Evolutionary conservation across 2,888 invertebrate species (phyloP), one percentile per base, ranked within the genome.

Genomic region (Epiblema foenella): DNA sequence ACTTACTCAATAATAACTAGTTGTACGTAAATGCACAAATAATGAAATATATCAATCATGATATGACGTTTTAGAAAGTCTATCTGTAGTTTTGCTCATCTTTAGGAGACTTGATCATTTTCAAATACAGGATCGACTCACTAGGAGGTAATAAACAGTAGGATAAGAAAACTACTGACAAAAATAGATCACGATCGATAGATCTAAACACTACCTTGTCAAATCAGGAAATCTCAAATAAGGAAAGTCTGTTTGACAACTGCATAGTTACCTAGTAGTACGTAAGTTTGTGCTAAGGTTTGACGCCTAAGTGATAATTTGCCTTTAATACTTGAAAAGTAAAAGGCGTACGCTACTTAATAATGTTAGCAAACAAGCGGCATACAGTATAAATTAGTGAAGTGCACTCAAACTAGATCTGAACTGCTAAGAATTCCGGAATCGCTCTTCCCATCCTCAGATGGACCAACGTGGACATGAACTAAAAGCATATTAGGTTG

Each of bases 321-420:
- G 66, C 66, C 66, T 66, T 66, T 57, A 20, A 17, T 66, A 66
- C 29, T 57, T 60, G 17, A 46, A 15, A 46, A 60, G 20, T 57
- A 57, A 37, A 46, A 24, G 42, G 59, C 24, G 42, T 46, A 12
- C 46, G 42, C 17, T 29, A 46, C 42, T 24, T 12, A 56, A 9
- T 59, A 42, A 59, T 17, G n/a, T n/a, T 46, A 46, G n/a, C 2
- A 15, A 42, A 7, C 15, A 42, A 15, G 15, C 15, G 4, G 15
- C 7, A 15, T 4, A 42, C 15, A 39, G 12, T 42, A n/a, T 42
- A 42, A 42, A 33, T 8, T 8, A 33, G 33, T 33, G 5, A 8
- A 33, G 33, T 42, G 42, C 42, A 42, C 12, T 15, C 15, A 42
- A 42, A 15, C 15, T 42, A 15, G 42, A 5, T 7, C 15, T 15